A percentile compares a stretch with the other conserved stretches of the same genome.
phyloP scores from a whole-genome alignment of 2,113 vertebrate genomes.

The Zosterops hypoxanthus region DNA sequence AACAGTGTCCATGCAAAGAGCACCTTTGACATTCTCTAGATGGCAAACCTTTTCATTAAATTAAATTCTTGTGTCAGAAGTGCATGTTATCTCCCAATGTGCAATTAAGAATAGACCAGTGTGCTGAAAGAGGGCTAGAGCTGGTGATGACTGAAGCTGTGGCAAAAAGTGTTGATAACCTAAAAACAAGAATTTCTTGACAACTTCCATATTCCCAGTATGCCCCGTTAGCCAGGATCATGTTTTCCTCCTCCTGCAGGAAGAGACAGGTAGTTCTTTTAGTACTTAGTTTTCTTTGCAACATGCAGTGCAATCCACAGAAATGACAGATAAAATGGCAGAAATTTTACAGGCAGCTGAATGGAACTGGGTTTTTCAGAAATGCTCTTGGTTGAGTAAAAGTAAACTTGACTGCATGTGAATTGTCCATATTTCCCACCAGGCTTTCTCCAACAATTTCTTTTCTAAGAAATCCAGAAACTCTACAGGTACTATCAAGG shows the following conservation, averaged over 20 bases:
- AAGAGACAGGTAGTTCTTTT: conserved; percentile 17
- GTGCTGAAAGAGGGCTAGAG: neutral
- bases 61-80: conserved; percentile 34
- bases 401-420: neutral
- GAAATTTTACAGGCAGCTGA: neutral
- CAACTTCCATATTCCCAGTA: conserved; percentile 26
- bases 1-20: neutral
- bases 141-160: neutral
- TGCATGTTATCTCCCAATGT: neutral
- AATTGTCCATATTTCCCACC: neutral
- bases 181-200: conserved; percentile 21
- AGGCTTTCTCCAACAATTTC: neutral
- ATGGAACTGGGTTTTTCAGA: neutral
- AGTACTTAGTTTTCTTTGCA: neutral
- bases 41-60: conserved; percentile 28
- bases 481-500: neutral
- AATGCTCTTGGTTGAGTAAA: neutral
- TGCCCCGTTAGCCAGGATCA: conserved; percentile 12
- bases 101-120: neutral
- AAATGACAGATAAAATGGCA: neutral
- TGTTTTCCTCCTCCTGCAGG: neutral
- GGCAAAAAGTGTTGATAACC: neutral
- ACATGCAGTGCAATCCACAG: neutral
- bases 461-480: neutral
- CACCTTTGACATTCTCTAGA: neutral